Evolutionary conservation across 2,113 vertebrate genomes (phyloP).

Genomic region (Pelusios castaneus): DNA sequence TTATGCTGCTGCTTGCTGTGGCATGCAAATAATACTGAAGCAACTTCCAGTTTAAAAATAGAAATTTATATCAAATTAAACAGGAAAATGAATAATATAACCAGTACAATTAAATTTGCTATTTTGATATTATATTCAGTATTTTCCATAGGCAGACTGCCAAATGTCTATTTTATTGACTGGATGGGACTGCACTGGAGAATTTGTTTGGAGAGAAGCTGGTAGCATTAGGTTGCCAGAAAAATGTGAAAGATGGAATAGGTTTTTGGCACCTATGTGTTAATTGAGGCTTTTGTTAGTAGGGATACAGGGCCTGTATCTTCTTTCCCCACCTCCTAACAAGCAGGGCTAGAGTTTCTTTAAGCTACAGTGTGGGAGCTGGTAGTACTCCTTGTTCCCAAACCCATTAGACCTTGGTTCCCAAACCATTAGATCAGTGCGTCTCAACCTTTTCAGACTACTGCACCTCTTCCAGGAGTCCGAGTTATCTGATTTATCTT

Average conservation of each 20-base stretch:
- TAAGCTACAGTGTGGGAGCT: background rate
- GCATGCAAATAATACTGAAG: background rate
- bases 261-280: background rate
- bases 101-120: background rate
- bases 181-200: background rate
- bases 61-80: background rate
- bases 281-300: background rate
- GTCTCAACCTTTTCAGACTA: too few species aligned
- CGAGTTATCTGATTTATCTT: too few species aligned
- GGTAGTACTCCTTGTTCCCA: background rate
- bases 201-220: background rate
- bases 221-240: rapidly evolving
- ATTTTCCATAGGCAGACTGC: background rate
- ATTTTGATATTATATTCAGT: background rate
- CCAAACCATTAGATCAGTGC: background rate
- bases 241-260: rapidly evolving
- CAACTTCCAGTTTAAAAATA: background rate
- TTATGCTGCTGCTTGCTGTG: background rate
- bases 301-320: background rate
- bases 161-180: background rate
- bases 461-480: too few species aligned
- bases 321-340: background rate
- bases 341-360: background rate
- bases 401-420: background rate
- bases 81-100: background rate